Percentiles rank a stretch among this genome's conserved stretches.
Conservation (phyloP, 2,113 vertebrate species). For the Hippocampus mohnikei region DNA sequence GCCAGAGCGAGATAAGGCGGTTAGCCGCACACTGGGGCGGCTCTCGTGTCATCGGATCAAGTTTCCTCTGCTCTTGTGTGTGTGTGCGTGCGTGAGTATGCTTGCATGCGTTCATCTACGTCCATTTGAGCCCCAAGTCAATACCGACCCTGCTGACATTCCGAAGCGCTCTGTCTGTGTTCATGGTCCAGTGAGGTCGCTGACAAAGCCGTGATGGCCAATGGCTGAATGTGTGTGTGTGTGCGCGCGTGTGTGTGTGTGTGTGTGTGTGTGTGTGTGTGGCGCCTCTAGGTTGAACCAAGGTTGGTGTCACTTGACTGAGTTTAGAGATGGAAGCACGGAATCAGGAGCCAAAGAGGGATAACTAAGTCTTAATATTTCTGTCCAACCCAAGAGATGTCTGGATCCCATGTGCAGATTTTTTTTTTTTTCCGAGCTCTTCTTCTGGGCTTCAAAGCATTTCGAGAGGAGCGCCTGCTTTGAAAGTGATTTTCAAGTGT, state of each 20-base stretch:
- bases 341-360: slow-evolving; percentile 15
- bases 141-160: slow-evolving; percentile 59
- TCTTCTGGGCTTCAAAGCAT: slow-evolving; percentile 62
- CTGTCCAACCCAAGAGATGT: slow-evolving; percentile 30
- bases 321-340: slow-evolving; percentile 11
- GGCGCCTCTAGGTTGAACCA: slow-evolving; percentile 57
- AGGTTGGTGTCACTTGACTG: slow-evolving; percentile 27
- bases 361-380: slow-evolving; percentile 35
- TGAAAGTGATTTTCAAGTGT: slow-evolving; percentile 68
- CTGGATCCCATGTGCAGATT: slow-evolving; percentile 31
- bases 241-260: neutral
- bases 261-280: slow-evolving; percentile 33
- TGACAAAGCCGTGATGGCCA: slow-evolving; percentile 60
- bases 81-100: slow-evolving; percentile 22
- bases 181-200: slow-evolving; percentile 68
- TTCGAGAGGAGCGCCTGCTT: slow-evolving; percentile 55
- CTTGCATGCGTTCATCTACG: slow-evolving; percentile 38
- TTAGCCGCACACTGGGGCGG: slow-evolving; percentile 68
- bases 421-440: slow-evolving; percentile 22
- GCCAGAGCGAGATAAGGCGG: slow-evolving; percentile 70
- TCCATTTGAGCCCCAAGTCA: slow-evolving; percentile 55
- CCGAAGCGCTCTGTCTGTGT: slow-evolving; percentile 60
- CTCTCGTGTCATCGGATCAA: slow-evolving; percentile 66
- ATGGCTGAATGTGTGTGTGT: slow-evolving; percentile 31
- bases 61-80: slow-evolving; percentile 41